A percentile compares a stretch with the other conserved stretches of the same genome.
phyloP scores from a whole-genome alignment of 2,888 invertebrate genomes.

The Ectropis crepuscularia region DNA sequence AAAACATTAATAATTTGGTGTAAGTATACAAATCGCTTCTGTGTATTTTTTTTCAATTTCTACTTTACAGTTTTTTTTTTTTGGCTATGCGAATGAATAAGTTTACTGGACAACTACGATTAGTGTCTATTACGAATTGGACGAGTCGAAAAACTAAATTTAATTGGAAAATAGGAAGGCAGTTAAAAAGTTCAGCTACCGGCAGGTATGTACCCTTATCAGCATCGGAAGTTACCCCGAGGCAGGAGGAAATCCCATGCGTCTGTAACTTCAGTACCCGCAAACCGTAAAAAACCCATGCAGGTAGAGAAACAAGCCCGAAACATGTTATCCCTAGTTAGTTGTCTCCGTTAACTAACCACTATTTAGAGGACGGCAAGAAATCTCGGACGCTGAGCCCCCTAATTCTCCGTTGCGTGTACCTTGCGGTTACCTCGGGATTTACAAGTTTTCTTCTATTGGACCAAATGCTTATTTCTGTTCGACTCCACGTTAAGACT shows the following conservation, averaged over 20 bases:
- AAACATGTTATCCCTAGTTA: conserved; percentile 44
- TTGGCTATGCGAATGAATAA: no score
- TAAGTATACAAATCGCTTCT: no score
- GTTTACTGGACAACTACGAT: no score
- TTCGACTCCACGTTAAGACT: conserved; percentile 56
- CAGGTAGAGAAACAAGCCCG: conserved; percentile 44
- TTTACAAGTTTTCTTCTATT: conserved; percentile 79
- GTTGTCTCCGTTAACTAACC: conserved; percentile 47
- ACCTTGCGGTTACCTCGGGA: conserved; percentile 72
- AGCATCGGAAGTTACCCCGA: conserved; percentile 2
- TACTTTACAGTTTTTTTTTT: no score
- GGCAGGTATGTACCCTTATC: conserved; percentile 1
- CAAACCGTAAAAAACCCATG: conserved; percentile 25
- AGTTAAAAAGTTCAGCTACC: no score
- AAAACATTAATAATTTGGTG: no score
- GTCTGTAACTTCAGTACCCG: conserved; percentile 17
- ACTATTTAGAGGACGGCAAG: conserved; percentile 56
- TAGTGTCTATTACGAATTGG: no score
- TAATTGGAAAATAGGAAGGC: no score
- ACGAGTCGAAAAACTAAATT: no score
- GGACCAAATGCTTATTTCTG: conserved; percentile 71
- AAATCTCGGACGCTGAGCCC: conserved; percentile 52
- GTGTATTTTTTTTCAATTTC: no score
- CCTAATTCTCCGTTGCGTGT: conserved; percentile 54
- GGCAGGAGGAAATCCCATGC: conserved; percentile 2